Conservation (phyloP, 2,797 vertebrate genomes). For the Stomatorhinus walkeri region DNA sequence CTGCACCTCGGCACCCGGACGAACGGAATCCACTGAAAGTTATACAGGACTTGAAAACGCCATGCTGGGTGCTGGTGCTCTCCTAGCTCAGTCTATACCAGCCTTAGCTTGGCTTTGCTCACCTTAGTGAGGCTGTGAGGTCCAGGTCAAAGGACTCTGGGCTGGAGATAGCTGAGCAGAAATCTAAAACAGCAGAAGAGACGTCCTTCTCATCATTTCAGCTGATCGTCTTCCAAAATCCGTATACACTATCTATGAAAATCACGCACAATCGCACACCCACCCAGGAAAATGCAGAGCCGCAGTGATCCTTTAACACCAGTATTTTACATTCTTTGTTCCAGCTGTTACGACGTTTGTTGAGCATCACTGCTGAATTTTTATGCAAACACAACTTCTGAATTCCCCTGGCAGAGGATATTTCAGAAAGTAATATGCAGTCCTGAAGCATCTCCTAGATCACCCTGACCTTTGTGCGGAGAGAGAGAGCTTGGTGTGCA, state of each 20-base stretch:
- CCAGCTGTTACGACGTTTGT: neutral
- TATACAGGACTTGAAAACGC: neutral
- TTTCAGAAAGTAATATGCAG: neutral
- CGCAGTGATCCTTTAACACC: neutral
- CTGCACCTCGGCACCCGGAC: neutral
- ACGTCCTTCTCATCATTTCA: neutral
- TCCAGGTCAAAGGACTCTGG: neutral
- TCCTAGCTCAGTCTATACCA: neutral
- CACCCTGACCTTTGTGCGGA: neutral
- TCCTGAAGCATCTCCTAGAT: neutral
- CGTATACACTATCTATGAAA: neutral
- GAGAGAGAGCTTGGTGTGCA: neutral
- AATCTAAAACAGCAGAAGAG: neutral
- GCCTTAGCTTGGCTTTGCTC: neutral
- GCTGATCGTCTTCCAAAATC: neutral
- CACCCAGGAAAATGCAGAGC: neutral
- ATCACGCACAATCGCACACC: neutral
- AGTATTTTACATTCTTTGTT: neutral
- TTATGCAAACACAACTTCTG: neutral
- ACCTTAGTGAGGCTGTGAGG: neutral
- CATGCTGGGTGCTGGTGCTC: neutral
- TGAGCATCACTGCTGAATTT: neutral
- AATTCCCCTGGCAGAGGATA: neutral
- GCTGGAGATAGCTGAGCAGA: neutral
- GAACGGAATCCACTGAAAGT: neutral